Base-by-base conservation (phyloP, 2,113 vertebrate species). In the Dermatemys mawii region DNA sequence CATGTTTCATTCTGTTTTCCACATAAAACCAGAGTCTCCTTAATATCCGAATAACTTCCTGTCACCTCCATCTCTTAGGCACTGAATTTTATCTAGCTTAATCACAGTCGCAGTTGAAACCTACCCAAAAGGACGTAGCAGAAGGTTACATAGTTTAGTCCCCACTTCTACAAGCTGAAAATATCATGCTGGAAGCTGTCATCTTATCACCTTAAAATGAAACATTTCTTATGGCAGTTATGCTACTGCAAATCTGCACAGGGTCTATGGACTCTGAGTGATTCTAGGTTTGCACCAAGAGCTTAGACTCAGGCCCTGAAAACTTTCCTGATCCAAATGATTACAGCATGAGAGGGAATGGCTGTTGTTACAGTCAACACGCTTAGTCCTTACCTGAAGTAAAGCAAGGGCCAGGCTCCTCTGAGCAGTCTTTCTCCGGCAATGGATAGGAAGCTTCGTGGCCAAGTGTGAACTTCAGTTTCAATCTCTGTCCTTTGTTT, bases 191-290 rank as follows among this genome's bases (percentile, higher is more conserved):
- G 67, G 93, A 80, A 86, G 16, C 49, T 17, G 9, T 35, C 75
- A 78, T 0, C 3, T 53, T 16, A 55, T 57, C 84, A 26, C 60
- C 26, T 26, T 53, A 44, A 51, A 89, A 73, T 1, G 16, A 81
- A 90, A 75, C 11, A 3, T 0, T 1, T 2, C 22, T 0, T 0
- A 55, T 11, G 0, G 0, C 60, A 22, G 11, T 5, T 51, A 3
- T 46, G 48, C 29, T 7, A 1, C 29, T 3, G 79, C 29, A 81
- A 83, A 78, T 22, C 17, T 5, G 32, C 19, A 2, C 70, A 13
- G 10, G 41, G 3, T 44, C 70, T 24, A 24, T 12, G 6, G 70
- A 24, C 24, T 6, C 27, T 63, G 0, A 0, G 3, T 48, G 51
- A 12, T 1, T 3, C 48, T 85, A 81, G 63, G 3, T n/a, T 93